Evolutionary conservation across 2,888 invertebrate species (phyloP).

Genomic region (Stegana nigrithorax): DNA sequence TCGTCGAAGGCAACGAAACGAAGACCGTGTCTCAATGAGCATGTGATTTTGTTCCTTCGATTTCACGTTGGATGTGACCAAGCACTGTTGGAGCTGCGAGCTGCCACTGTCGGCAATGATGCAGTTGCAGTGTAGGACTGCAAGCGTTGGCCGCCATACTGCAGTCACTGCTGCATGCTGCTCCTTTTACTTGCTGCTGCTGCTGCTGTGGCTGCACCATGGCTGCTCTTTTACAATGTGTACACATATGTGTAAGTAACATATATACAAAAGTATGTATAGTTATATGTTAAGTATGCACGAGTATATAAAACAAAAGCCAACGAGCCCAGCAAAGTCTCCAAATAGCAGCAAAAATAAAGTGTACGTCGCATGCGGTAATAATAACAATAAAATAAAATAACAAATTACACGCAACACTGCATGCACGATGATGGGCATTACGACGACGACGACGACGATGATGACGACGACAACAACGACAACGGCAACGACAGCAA

Average conservation of each 20-base stretch:
- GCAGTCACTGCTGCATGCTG: constrained; percentile 16
- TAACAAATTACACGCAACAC: constrained; percentile 66
- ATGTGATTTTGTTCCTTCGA: constrained; percentile 20
- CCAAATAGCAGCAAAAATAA: constrained; percentile 56
- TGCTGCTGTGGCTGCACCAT: constrained; percentile 26
- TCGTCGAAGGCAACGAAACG: no score
- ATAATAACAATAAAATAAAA: constrained; percentile 66
- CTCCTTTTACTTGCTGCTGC: constrained; percentile 26
- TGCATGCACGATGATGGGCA: constrained; percentile 46
- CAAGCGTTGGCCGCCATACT: no score
- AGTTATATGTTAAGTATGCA: no score
- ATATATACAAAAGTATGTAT: constrained; percentile 40
- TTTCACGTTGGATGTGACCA: constrained; percentile 13
- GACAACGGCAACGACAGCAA: constrained; percentile 10
- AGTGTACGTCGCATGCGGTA: constrained; percentile 62
- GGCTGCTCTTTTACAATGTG: no score
- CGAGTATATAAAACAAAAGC: constrained; percentile 30
- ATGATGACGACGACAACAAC: constrained; percentile 3
- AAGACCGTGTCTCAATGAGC: constrained; percentile 31
- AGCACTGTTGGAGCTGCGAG: no score
- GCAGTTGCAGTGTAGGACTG: no score
- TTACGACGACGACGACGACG: no score
- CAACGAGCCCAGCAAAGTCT: constrained; percentile 17
- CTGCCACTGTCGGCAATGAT: no score
- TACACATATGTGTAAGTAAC: not conserved